These are phyloP conservation scores for Rhinoderma darwinii DNA, from an alignment of 2,113 vertebrate species.

Conservation along the genomic window DNA sequence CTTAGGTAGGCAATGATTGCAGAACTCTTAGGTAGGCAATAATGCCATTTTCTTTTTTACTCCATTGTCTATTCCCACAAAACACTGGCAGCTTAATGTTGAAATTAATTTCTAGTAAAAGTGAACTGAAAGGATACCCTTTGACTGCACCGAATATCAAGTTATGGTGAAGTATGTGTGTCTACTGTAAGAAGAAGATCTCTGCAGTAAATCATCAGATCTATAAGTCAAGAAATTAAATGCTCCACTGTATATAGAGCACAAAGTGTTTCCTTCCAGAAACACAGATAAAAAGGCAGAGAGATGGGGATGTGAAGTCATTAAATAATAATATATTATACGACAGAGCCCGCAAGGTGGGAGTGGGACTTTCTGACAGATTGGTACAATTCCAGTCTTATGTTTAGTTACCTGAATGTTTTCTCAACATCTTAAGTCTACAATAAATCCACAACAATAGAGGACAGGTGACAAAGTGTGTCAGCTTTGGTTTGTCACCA, in stretches of 20 bases:
- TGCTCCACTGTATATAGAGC: not conserved
- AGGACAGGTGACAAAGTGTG: conserved; percentile 5
- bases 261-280: not conserved
- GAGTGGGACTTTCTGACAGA: not conserved
- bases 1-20: too few species aligned
- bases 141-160: not conserved
- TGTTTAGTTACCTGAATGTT: not conserved
- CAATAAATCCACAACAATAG: not conserved
- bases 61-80: too few species aligned
- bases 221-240: not conserved
- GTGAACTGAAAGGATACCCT: too few species aligned
- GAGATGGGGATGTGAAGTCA: not conserved
- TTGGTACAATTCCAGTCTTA: not conserved
- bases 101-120: too few species aligned
- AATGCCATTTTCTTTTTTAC: too few species aligned
- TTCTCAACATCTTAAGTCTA: not conserved
- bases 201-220: not conserved
- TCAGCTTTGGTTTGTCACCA: conserved; percentile 37
- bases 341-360: not conserved
- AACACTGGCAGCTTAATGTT: too few species aligned
- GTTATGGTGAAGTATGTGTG: not conserved
- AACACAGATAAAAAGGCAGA: not conserved
- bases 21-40: too few species aligned
- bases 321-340: not conserved
- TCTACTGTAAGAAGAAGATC: too few species aligned